Percentiles rank a stretch among this genome's conserved stretches.
phyloP scores from a whole-genome alignment of 2,888 invertebrate species.

The Apoda limacodes region DNA sequence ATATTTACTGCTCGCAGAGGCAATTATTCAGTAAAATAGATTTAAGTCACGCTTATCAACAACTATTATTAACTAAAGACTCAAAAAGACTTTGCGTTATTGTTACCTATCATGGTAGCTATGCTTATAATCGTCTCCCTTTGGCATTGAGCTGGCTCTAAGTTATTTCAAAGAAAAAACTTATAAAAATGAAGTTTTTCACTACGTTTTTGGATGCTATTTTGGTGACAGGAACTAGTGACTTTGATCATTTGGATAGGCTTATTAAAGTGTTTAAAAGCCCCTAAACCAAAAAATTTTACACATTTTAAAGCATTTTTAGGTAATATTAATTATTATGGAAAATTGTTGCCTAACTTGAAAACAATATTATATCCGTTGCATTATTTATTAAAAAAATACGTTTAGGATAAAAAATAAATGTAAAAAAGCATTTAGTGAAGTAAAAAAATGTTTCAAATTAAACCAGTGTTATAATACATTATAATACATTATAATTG shows the following conservation, averaged over 20 bases:
- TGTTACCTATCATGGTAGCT: slow-evolving; percentile 19
- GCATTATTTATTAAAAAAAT: too few relatives aligned
- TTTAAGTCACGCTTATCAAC: slow-evolving; percentile 20
- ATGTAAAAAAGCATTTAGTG: slow-evolving; percentile 10
- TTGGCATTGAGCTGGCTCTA: slow-evolving; percentile 18
- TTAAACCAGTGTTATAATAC: slow-evolving; percentile 14
- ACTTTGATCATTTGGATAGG: slow-evolving; percentile 6
- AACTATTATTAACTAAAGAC: slow-evolving; percentile 17
- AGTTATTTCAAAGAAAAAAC: slow-evolving; percentile 19
- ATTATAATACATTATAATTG: too few relatives aligned
- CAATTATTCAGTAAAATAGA: slow-evolving; percentile 22
- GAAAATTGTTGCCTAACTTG: too few relatives aligned
- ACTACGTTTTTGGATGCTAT: slow-evolving; percentile 17
- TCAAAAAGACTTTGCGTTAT: slow-evolving; percentile 18
- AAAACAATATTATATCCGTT: too few relatives aligned
- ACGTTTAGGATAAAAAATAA: too few relatives aligned
- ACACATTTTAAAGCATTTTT: slow-evolving; percentile 13
- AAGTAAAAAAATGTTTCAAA: slow-evolving; percentile 14
- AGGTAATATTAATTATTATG: too few relatives aligned
- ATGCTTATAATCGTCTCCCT: slow-evolving; percentile 19
- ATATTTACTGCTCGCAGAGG: slow-evolving; percentile 20
- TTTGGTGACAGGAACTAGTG: slow-evolving; percentile 13
- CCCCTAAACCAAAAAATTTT: slow-evolving; percentile 14
- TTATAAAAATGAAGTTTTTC: slow-evolving; percentile 8
- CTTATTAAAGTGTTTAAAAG: slow-evolving; percentile 9